These are phyloP conservation scores for Drosophila lacertosa DNA, from an alignment of 1,140 invertebrate species.

Conservation along the genomic window DNA sequence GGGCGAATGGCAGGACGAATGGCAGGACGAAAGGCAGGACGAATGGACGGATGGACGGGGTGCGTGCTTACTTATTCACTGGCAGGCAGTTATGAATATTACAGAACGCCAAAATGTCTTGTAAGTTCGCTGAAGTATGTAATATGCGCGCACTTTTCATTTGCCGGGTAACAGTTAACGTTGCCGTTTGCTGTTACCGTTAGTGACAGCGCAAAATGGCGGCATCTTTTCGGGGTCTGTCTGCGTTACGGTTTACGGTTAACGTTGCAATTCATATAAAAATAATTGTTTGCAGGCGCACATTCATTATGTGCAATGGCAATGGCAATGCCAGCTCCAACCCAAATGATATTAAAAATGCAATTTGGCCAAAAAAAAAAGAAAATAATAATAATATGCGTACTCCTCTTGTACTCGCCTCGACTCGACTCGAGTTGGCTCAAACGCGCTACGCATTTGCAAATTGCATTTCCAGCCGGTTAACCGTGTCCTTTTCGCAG, in stretches of 20 bases:
- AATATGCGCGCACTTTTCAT: conserved; percentile 55
- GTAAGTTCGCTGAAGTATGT: conserved; percentile 68
- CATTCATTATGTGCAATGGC: conserved; percentile 72
- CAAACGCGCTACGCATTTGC: conserved; percentile 64
- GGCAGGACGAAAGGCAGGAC: conserved; percentile 1
- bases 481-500: conserved; percentile 24
- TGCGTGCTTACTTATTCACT: conserved; percentile 30
- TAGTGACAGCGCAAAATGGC: conserved; percentile 49
- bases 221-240: neutral
- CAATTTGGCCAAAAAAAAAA: conserved; percentile 71
- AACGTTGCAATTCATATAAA: conserved; percentile 70
- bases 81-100: conserved; percentile 71
- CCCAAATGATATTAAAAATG: conserved; percentile 72
- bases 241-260: conserved; percentile 36
- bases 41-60: neutral
- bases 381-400: too few species aligned
- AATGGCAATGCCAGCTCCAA: conserved; percentile 18
- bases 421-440: neutral
- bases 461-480: conserved; percentile 63
- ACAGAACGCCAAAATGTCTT: conserved; percentile 74
- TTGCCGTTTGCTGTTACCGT: conserved; percentile 43
- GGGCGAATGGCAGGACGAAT: conserved; percentile 16
- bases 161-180: conserved; percentile 31
- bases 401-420: neutral
- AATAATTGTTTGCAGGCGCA: conserved; percentile 77